Evolutionary conservation across 2,113 vertebrate species (phyloP).

Genomic region (Heptranchias perlo): DNA sequence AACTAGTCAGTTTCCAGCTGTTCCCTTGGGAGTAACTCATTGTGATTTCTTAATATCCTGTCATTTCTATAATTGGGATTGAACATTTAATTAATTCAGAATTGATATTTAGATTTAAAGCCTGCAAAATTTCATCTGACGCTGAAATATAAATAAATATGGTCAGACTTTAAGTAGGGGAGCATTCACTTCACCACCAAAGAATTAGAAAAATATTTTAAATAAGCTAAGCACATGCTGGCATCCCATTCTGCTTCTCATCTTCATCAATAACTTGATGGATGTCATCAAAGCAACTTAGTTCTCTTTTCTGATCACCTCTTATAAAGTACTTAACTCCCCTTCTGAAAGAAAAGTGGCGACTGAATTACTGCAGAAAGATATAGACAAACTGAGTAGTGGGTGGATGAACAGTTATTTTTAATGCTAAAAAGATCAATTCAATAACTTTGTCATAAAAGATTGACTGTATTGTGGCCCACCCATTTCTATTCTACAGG

Average conservation of each 20-base stretch:
- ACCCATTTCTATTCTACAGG: not conserved
- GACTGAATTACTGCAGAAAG: not conserved
- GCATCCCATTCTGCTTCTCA: not conserved
- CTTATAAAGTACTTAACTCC: not conserved
- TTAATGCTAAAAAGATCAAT: not conserved
- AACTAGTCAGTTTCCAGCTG: not conserved
- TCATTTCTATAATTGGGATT: not conserved
- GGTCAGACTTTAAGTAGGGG: not conserved
- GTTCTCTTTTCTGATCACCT: not conserved
- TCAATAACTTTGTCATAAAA: not conserved
- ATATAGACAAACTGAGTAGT: not conserved
- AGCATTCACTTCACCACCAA: not conserved
- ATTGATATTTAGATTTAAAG: not conserved
- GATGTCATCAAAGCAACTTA: not conserved
- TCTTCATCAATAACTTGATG: not conserved
- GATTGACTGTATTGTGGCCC: not conserved
- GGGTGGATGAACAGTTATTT: not conserved
- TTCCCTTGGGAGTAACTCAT: not conserved
- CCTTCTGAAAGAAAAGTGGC: not conserved
- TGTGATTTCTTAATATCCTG: not conserved
- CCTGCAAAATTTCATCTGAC: not conserved
- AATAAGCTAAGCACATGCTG: not conserved
- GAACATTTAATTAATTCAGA: not conserved
- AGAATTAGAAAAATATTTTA: not conserved
- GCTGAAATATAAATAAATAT: not conserved